phyloP scores from a whole-genome alignment of 2,888 invertebrate species.

The Hemaris fuciformis region DNA sequence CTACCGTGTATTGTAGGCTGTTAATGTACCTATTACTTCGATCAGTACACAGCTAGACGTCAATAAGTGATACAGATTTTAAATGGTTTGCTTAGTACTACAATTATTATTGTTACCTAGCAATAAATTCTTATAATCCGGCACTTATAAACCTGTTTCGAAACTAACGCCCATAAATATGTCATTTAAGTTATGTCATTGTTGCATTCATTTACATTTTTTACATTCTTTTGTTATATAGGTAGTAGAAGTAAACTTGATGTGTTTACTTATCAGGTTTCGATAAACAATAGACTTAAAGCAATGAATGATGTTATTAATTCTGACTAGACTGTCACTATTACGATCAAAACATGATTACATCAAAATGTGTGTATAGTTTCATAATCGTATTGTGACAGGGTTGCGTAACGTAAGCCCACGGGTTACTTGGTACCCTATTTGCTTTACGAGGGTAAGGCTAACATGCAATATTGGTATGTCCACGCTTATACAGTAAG shows the following conservation, averaged over 20 bases:
- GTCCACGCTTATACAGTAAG: not conserved
- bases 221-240: not conserved
- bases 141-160: not conserved
- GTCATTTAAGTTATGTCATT: not conserved
- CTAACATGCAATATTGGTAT: not conserved
- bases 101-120: not conserved
- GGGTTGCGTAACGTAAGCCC: not conserved
- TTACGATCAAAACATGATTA: not conserved
- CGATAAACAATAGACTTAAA: not conserved
- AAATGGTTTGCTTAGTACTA: not conserved
- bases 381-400: not conserved
- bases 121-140: not conserved
- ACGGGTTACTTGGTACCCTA: not conserved
- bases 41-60: not conserved
- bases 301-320: not conserved
- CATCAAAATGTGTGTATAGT: not conserved
- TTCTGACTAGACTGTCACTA: not conserved
- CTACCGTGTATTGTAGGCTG: constrained; percentile 8
- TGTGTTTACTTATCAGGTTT: not conserved
- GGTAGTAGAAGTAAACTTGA: not conserved
- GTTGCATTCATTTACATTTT: not conserved
- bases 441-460: not conserved
- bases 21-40: not conserved
- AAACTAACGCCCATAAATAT: not conserved
- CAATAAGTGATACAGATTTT: not conserved